phyloP scores from a whole-genome alignment of 2,113 vertebrate genomes.

The Coreoperca whiteheadi region DNA sequence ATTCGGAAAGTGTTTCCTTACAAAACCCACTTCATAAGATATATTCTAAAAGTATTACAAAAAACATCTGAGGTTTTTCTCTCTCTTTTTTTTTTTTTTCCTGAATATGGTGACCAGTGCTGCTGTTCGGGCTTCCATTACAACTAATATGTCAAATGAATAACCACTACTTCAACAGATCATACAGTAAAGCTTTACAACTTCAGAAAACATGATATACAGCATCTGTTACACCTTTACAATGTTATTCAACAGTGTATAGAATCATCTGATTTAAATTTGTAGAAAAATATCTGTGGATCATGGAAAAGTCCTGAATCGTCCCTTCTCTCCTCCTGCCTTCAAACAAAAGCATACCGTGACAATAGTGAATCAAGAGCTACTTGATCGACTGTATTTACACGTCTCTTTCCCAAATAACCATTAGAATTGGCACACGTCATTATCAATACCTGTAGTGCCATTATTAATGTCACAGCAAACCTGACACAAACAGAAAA shows the following conservation, averaged over 20 bases:
- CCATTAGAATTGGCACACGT: constrained; percentile 79
- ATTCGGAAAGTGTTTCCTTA: constrained; percentile 82
- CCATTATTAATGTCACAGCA: constrained; percentile 81
- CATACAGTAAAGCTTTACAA: constrained; percentile 82
- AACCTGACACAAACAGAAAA: constrained; percentile 81
- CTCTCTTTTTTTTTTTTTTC: constrained; percentile 60
- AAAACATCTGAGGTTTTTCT: constrained; percentile 83
- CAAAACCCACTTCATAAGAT: constrained; percentile 83
- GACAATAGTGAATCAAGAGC: constrained; percentile 78
- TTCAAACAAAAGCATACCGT: constrained; percentile 79
- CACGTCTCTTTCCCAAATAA: constrained; percentile 75
- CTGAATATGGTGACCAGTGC: constrained; percentile 84
- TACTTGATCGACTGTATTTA: constrained; percentile 79
- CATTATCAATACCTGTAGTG: constrained; percentile 82
- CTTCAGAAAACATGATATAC: constrained; percentile 82
- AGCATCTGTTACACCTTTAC: constrained; percentile 85
- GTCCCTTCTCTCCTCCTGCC: constrained; percentile 83
- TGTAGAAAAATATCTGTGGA: constrained; percentile 87
- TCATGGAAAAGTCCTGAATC: constrained; percentile 84
- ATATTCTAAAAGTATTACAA: constrained; percentile 84
- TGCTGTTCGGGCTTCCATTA: constrained; percentile 79
- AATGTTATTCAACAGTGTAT: constrained; percentile 85
- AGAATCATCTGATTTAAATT: constrained; percentile 86
- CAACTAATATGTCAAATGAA: constrained; percentile 78
- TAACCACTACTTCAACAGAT: constrained; percentile 82